Evolutionary conservation across 2,888 invertebrate species (phyloP), one percentile per base, ranked within the genome.

Genomic region (Phoronis australis): DNA sequence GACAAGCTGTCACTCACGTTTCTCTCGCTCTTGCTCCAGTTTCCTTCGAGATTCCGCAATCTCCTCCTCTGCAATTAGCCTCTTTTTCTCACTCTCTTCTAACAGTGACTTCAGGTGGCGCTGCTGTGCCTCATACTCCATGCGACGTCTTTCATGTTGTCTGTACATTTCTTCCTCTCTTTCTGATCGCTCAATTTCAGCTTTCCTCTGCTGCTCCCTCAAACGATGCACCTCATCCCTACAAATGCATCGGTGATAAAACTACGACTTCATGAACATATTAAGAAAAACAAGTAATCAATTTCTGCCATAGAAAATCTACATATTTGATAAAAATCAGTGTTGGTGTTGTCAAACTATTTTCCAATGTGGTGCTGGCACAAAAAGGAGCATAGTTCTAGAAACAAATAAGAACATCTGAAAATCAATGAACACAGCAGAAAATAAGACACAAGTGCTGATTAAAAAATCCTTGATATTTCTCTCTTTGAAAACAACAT

Each of bases 111-210:
- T 45, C 26, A 69, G 56, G 12, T 55, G 56, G 4, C 50, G 55
- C 49, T 54, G 61, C 55, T 69, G 64, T 24, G 62, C 61, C 41
- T 68, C 62, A 9, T 70, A 61, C 42, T 71, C 66, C 9, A 57
- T 53, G 23, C 50, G 52, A 44, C 65, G 63, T 27, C 55, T 47
- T 41, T 65, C 64, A 45, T 70, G 68, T 38, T 56, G 45, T 12
- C 48, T 26, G 51, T 58, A 66, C 53, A 69, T 55, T 37, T 59
- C 52, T 41, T 69, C 68, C 45, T 69, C 68, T 45, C 60, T 53
- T 39, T 60, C 59, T 20, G 59, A 57, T 23, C 62, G 51, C 23
- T 50, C 42, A 35, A 66, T 65, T 45, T 67, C 67, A 1, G 59
- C 58, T 37, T 55, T 51, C 39, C 56, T 55, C 48, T 62, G 60